Conservation (phyloP, 2,797 vertebrate genomes). For the Tauraco hartlaubi region DNA sequence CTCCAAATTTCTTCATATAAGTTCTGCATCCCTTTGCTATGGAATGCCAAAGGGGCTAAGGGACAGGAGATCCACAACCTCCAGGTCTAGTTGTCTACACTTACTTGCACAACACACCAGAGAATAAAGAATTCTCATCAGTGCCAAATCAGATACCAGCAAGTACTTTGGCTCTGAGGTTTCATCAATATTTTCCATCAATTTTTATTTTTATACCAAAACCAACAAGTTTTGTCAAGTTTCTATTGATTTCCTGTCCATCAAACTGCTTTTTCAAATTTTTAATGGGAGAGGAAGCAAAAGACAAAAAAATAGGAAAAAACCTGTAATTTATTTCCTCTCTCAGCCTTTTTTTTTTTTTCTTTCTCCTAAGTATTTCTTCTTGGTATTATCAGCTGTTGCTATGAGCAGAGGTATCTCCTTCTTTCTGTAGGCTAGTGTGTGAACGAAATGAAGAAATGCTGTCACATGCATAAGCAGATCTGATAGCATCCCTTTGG, state of each 20-base stretch:
- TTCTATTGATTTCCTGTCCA: neutral
- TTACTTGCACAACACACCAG: neutral
- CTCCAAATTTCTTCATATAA: rapidly evolving
- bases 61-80: neutral
- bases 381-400: neutral
- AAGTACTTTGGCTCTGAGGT: neutral
- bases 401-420: neutral
- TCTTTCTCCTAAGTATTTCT: neutral
- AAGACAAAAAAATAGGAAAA: neutral
- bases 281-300: neutral
- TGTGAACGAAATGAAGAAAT: neutral
- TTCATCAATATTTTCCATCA: slow-evolving; percentile 4
- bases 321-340: neutral
- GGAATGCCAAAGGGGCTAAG: neutral
- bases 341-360: neutral
- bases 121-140: neutral
- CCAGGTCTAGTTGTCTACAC: neutral
- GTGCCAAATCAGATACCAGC: neutral
- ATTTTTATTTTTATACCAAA: slow-evolving; percentile 14
- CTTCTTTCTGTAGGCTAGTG: neutral
- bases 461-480: neutral
- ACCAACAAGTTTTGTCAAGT: neutral
- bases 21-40: neutral
- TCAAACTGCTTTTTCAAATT: neutral
- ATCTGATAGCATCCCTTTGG: neutral